Evolutionary conservation across 1,140 invertebrate species (phyloP).

Genomic region (Lerema accius): DNA sequence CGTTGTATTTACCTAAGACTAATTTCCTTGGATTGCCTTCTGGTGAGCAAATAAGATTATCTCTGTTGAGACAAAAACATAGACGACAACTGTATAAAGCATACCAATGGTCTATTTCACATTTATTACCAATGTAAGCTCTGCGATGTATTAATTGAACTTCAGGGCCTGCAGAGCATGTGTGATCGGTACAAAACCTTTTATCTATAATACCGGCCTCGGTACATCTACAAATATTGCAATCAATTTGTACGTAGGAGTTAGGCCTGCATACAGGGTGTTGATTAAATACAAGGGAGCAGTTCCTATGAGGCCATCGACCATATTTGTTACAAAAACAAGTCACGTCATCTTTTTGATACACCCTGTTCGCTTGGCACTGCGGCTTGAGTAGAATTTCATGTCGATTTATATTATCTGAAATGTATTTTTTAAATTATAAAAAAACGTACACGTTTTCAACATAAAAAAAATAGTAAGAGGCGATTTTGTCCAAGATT

Average conservation of each 20-base stretch:
- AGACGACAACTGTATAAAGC: conserved; percentile 57
- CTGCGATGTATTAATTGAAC: conserved; percentile 24
- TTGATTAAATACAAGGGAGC: conserved; percentile 22
- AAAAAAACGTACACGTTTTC: no score
- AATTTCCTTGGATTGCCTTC: conserved; percentile 35
- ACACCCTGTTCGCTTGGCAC: conserved; percentile 47
- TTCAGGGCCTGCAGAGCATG: conserved; percentile 37
- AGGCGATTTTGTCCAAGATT: no score
- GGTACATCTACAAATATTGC: conserved; percentile 61
- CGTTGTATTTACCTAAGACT: conserved; percentile 43
- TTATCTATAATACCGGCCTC: conserved; percentile 44
- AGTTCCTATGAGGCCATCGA: conserved; percentile 50
- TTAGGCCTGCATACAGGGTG: conserved; percentile 45
- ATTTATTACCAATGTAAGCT: conserved; percentile 39
- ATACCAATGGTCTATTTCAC: conserved; percentile 55
- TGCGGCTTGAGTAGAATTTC: conserved; percentile 4
- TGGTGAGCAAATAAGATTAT: conserved; percentile 58
- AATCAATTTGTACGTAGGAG: conserved; percentile 48
- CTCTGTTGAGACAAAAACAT: conserved; percentile 57
- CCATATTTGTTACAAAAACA: conserved; percentile 55
- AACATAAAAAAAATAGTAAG: no score
- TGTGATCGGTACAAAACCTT: conserved; percentile 55
- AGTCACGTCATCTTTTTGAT: conserved; percentile 39
- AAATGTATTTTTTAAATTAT: neutral
- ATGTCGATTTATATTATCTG: neutral